phyloP scores from a whole-genome alignment of 2,888 invertebrate species.

The Smittia aterrima region DNA sequence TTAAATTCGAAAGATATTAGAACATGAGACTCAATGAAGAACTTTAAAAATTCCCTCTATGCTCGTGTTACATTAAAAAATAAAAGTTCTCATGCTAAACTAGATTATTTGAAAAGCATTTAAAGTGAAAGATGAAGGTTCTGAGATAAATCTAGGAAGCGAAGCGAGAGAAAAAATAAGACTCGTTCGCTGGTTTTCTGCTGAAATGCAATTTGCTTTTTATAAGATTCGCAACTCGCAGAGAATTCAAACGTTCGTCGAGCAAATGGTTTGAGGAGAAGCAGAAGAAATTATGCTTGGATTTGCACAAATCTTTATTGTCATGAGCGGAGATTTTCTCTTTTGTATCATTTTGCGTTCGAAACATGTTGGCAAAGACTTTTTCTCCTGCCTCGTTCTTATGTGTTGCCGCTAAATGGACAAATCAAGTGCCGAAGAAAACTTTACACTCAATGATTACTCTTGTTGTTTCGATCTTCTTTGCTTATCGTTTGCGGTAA shows the following conservation, averaged over 20 bases:
- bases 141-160: background rate
- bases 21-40: too few relatives aligned
- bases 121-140: too few relatives aligned
- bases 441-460: background rate
- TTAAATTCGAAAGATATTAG: too few relatives aligned
- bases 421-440: background rate
- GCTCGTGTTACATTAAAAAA: too few relatives aligned
- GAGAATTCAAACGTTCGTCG: background rate
- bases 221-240: background rate
- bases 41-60: too few relatives aligned
- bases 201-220: conserved; percentile 8
- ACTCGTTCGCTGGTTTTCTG: background rate
- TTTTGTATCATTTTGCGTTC: conserved; percentile 8
- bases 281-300: conserved; percentile 27
- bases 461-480: background rate
- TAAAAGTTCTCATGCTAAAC: too few relatives aligned
- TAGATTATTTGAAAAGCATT: too few relatives aligned
- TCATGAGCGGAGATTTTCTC: conserved; percentile 21
- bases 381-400: background rate
- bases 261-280: background rate
- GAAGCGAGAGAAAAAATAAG: background rate
- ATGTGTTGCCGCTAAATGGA: background rate
- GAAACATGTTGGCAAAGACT: background rate
- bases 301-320: conserved; percentile 22
- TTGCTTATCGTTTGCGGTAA: background rate